Conservation (phyloP, 2,797 vertebrate species). For the Acanthurus leucopareius region DNA sequence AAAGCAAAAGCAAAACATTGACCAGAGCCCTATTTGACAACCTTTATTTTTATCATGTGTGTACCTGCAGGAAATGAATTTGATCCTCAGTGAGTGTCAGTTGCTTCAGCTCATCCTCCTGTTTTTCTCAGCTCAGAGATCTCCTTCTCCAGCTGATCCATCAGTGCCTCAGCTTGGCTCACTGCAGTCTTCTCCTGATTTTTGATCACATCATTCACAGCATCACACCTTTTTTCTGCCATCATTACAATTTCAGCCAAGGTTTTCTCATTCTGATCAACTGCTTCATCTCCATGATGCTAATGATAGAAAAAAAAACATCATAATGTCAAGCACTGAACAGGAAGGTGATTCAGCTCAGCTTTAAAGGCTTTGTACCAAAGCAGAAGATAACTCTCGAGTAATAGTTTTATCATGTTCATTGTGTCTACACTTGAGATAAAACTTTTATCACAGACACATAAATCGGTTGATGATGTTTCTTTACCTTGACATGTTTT, state of each 20-base stretch:
- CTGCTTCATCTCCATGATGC: conserved; percentile 43
- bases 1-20: conserved; percentile 21
- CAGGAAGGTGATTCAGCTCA: too few relatives aligned
- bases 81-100: conserved; percentile 58
- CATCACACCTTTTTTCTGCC: conserved; percentile 42
- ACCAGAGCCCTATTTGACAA: not conserved
- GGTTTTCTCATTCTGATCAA: conserved; percentile 53
- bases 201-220: conserved; percentile 53
- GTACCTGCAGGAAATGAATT: conserved; percentile 63
- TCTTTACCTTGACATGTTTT: too few relatives aligned
- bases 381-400: too few relatives aligned
- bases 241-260: conserved; percentile 54
- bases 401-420: too few relatives aligned
- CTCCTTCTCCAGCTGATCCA: conserved; percentile 53
- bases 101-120: conserved; percentile 48
- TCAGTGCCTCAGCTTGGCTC: conserved; percentile 26
- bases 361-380: too few relatives aligned
- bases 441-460: too few relatives aligned
- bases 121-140: conserved; percentile 48
- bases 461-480: too few relatives aligned
- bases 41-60: not conserved
- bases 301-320: not conserved
- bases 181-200: conserved; percentile 43
- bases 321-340: not conserved
- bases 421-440: too few relatives aligned